phyloP scores from a whole-genome alignment of 2,888 invertebrate species.

The Cremastinae sp. region DNA sequence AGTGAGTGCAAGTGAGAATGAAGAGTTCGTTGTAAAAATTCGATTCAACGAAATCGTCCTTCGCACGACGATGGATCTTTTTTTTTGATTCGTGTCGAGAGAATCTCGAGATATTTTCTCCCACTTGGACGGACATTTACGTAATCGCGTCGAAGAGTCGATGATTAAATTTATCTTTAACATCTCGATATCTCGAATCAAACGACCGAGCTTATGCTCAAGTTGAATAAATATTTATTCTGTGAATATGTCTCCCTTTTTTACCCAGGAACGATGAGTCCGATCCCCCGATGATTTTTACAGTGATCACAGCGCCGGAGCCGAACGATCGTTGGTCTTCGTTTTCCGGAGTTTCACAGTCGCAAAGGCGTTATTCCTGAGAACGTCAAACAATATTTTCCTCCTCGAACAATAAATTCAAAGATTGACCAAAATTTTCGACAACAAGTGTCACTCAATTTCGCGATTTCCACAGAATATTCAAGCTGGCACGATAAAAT shows the following conservation, averaged over 20 bases:
- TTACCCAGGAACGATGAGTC: conserved; percentile 19
- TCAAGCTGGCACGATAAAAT: not conserved
- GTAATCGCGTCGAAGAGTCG: conserved; percentile 43
- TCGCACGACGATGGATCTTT: not conserved
- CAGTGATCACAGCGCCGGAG: conserved; percentile 83
- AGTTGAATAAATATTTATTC: not conserved
- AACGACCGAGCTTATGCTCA: not conserved
- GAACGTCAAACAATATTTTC: conserved; percentile 36
- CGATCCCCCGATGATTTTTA: conserved; percentile 29
- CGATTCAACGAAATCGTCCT: not conserved
- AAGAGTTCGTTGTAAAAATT: not conserved
- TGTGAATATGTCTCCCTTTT: conserved; percentile 3
- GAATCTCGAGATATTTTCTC: conserved; percentile 22
- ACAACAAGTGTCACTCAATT: not conserved
- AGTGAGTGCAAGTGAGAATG: not conserved
- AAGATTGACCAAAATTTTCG: too few relatives aligned
- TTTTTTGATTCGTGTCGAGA: conserved; percentile 9
- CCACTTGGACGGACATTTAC: conserved; percentile 62
- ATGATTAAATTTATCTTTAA: not conserved
- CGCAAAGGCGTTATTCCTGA: conserved; percentile 92
- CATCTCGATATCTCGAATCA: conserved; percentile 22
- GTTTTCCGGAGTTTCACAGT: conserved; percentile 94
- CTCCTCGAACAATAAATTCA: conserved; percentile 3
- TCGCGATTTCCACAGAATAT: conserved; percentile 1
- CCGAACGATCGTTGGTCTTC: conserved; percentile 92